Conservation (phyloP, 2,888 invertebrate species). For the Erebia aethiops region DNA sequence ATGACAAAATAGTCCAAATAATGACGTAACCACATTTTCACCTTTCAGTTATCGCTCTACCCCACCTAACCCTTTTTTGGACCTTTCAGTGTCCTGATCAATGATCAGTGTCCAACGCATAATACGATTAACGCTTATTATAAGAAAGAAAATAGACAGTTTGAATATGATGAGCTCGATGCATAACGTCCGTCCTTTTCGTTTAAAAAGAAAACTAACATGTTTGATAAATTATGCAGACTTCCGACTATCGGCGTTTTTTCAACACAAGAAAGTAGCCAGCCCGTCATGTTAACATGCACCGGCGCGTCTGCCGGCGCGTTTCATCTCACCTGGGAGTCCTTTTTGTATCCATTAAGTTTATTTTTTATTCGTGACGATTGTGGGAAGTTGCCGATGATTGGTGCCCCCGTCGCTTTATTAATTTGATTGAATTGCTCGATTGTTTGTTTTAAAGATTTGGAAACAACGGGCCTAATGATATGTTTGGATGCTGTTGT, state of each 20-base stretch:
- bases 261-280: conserved; percentile 62
- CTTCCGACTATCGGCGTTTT: conserved; percentile 21
- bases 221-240: conserved; percentile 23
- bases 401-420: conserved; percentile 61
- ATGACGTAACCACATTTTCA: too few species aligned
- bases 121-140: too few species aligned
- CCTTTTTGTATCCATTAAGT: conserved; percentile 53
- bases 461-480: conserved; percentile 43
- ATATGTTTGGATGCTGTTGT: conserved; percentile 16
- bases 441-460: conserved; percentile 58
- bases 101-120: too few species aligned
- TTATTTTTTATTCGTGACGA: conserved; percentile 45
- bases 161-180: neutral
- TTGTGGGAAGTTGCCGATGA: conserved; percentile 72
- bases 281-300: conserved; percentile 67
- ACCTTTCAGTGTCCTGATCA: too few species aligned
- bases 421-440: conserved; percentile 68
- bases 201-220: conserved; percentile 13
- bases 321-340: conserved; percentile 76
- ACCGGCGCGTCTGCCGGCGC: conserved; percentile 51
- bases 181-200: neutral
- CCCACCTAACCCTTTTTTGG: too few species aligned
- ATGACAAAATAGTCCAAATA: too few species aligned
- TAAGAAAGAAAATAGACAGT: neutral
- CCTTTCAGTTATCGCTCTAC: too few species aligned